phyloP scores from a whole-genome alignment of 2,113 vertebrate genomes.

The Gasterosteus nipponicus region DNA sequence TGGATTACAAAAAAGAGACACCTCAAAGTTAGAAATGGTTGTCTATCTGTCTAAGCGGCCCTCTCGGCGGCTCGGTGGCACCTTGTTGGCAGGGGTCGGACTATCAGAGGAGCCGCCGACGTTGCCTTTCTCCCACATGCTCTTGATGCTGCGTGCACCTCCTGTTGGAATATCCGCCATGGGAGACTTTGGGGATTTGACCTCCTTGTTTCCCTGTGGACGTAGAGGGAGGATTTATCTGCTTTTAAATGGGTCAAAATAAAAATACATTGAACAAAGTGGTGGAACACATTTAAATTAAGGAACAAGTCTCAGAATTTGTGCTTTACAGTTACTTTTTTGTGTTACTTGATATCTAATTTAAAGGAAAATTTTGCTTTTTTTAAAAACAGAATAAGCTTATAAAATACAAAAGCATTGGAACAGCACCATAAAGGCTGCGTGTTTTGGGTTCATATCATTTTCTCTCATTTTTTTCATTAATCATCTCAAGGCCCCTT shows the following conservation, averaged over 20 bases:
- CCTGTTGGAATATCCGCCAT: slow-evolving; percentile 88
- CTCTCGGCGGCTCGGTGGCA: slow-evolving; percentile 40
- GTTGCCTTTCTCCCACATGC: slow-evolving; percentile 97
- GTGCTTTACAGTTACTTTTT: neutral
- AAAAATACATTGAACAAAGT: neutral
- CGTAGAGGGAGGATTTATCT: slow-evolving; percentile 13
- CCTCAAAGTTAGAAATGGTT: neutral
- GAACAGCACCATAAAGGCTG: neutral
- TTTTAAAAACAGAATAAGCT: neutral
- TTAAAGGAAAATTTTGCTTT: neutral
- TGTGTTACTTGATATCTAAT: neutral
- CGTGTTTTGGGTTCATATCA: neutral
- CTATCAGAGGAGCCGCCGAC: slow-evolving; percentile 83
- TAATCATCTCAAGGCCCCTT: neutral
- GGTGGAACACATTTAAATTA: neutral
- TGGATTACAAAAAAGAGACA: slow-evolving; percentile 57
- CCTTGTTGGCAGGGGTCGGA: slow-evolving; percentile 86
- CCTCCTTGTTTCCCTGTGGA: slow-evolving; percentile 87
- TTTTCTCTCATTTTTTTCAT: neutral
- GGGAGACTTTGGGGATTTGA: slow-evolving; percentile 84
- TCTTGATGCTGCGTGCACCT: slow-evolving; percentile 93
- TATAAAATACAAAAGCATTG: neutral
- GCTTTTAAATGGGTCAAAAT: neutral
- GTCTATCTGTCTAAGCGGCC: neutral
- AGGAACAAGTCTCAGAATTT: neutral